These are phyloP conservation scores for Nyctibius grandis DNA, from an alignment of 2,797 vertebrate species.

Conservation along the genomic window DNA sequence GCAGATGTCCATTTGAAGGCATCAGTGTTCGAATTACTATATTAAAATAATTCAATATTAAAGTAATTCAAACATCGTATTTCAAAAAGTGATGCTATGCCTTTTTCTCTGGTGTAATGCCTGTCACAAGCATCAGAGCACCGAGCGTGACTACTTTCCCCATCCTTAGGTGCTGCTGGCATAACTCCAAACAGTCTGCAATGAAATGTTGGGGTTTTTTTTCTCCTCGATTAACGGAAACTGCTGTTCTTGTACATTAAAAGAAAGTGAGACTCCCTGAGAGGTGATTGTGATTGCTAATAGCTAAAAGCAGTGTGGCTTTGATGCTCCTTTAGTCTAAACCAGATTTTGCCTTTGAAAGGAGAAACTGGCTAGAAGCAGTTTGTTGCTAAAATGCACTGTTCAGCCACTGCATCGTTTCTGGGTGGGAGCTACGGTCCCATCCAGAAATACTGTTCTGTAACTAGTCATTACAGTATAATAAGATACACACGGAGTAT, in stretches of 20 bases:
- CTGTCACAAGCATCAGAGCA: not conserved
- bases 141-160: accelerated
- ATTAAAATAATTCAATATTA: not conserved
- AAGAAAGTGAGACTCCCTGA: not conserved
- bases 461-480: not conserved
- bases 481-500: accelerated
- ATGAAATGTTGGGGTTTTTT: not conserved
- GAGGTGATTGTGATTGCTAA: not conserved
- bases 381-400: not conserved
- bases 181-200: not conserved
- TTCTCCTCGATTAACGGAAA: not conserved
- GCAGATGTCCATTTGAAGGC: not conserved
- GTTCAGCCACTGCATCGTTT: not conserved
- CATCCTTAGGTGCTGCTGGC: not conserved
- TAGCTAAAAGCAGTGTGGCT: not conserved
- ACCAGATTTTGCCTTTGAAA: not conserved
- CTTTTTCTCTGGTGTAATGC: not conserved
- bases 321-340: not conserved
- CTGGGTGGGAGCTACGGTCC: not conserved
- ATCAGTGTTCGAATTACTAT: not conserved
- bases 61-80: not conserved
- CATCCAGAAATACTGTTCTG: too few relatives aligned
- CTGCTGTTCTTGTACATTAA: not conserved
- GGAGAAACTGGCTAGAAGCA: not conserved
- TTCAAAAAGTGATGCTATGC: not conserved